phyloP scores from a whole-genome alignment of 1,140 invertebrate genomes.

The Ceratosolen solmsi region DNA sequence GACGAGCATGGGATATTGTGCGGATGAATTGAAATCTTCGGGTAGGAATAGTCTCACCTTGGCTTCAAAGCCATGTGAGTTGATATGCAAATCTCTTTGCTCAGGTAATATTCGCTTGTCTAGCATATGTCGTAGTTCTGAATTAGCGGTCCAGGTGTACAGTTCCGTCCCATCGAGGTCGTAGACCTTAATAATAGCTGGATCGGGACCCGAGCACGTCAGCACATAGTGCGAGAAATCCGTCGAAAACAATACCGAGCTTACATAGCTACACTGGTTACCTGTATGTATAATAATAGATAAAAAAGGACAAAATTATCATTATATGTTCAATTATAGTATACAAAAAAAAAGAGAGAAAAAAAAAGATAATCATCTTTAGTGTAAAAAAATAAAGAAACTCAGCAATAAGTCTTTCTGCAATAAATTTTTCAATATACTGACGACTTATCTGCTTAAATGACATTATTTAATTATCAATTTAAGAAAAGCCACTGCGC shows the following conservation, averaged over 20 bases:
- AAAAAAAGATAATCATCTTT: no score
- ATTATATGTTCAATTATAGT: no score
- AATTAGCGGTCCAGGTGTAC: constrained; percentile 77
- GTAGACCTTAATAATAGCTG: constrained; percentile 56
- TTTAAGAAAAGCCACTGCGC: no score
- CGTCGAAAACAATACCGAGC: constrained; percentile 77
- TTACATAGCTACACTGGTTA: constrained; percentile 76
- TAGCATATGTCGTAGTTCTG: constrained; percentile 72
- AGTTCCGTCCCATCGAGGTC: constrained; percentile 48
- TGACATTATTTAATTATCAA: no score
- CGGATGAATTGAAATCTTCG: constrained; percentile 65
- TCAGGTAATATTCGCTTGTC: constrained; percentile 75
- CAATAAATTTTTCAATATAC: no score
- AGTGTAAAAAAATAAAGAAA: no score
- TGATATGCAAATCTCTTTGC: constrained; percentile 76
- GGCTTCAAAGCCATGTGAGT: constrained; percentile 72
- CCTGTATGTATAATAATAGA: no score
- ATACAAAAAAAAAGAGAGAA: no score
- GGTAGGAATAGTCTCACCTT: constrained; percentile 70
- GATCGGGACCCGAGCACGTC: constrained; percentile 79
- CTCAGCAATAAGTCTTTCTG: no score
- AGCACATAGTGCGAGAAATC: constrained; percentile 78
- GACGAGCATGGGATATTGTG: constrained; percentile 61
- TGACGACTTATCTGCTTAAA: no score
- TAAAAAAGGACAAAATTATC: no score